These are phyloP conservation scores for Acanthurus lineatus DNA, from an alignment of 2,797 vertebrate species.

Conservation along the genomic window DNA sequence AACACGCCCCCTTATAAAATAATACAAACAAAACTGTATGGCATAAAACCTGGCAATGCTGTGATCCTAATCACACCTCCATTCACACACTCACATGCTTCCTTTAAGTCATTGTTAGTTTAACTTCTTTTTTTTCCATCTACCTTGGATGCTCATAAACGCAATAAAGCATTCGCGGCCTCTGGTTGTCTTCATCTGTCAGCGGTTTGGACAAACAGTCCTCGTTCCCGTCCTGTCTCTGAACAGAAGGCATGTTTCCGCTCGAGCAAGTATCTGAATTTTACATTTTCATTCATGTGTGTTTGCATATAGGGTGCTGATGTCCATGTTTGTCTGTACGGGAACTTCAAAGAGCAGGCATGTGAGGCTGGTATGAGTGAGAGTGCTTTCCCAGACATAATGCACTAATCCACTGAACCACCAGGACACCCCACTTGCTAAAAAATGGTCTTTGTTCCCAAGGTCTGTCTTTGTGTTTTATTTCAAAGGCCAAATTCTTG, in stretches of 20 bases:
- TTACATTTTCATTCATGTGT: constrained; percentile 1
- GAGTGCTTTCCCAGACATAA: constrained; percentile 33
- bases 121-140: constrained; percentile 28
- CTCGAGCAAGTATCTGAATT: background rate
- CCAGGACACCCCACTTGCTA: constrained; percentile 18
- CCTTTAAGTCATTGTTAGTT: constrained; percentile 8
- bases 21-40: constrained; percentile 10
- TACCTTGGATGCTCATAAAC: constrained; percentile 23
- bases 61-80: constrained; percentile 22
- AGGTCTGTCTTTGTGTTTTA: constrained; percentile 40
- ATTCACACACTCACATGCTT: constrained; percentile 36
- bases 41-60: constrained; percentile 31
- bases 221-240: constrained; percentile 6
- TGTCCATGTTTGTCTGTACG: background rate
- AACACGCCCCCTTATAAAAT: background rate
- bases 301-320: background rate
- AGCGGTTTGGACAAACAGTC: constrained; percentile 14
- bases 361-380: constrained; percentile 8
- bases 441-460: constrained; percentile 44
- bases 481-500: constrained; percentile 40
- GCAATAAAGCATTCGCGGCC: constrained; percentile 14
- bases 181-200: constrained; percentile 10
- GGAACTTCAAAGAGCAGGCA: constrained; percentile 25
- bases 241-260: constrained; percentile 1
- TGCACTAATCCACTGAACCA: constrained; percentile 32